Conservation (phyloP, 2,888 invertebrate species). For the Creontiades dilutus region DNA sequence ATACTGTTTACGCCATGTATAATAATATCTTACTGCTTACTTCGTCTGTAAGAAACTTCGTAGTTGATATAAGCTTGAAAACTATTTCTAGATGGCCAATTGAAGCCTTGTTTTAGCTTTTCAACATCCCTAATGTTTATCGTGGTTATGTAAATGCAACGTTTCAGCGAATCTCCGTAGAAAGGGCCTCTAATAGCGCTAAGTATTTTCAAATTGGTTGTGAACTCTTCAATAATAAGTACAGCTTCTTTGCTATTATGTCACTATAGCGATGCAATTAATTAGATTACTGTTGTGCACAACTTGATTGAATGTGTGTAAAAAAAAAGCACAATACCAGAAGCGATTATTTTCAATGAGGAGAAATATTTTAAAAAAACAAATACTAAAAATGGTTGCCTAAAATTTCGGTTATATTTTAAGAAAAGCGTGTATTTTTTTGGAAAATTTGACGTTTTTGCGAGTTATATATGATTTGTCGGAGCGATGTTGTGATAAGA, state of each 20-base stretch:
- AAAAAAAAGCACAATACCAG: not conserved
- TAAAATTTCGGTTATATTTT: not conserved
- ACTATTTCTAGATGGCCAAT: no score
- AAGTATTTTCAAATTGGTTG: not conserved
- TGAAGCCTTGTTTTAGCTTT: no score
- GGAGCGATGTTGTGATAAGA: constrained; percentile 12
- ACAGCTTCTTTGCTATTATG: not conserved
- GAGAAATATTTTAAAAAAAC: constrained; percentile 1
- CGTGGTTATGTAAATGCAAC: not conserved
- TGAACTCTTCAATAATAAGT: not conserved
- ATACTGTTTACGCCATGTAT: no score
- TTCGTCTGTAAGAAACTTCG: no score
- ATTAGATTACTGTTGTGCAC: not conserved
- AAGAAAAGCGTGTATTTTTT: not conserved
- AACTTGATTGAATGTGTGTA: not conserved
- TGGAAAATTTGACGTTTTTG: not conserved
- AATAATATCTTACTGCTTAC: no score
- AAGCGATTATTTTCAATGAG: not conserved
- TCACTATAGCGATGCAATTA: not conserved
- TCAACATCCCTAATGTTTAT: no score
- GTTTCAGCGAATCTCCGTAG: not conserved
- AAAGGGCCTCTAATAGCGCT: not conserved
- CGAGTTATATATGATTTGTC: not conserved
- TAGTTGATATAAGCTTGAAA: no score
- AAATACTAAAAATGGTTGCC: constrained; percentile 11